Base-by-base conservation (phyloP, 2,888 invertebrate species). In the Dascillus cervinus region DNA sequence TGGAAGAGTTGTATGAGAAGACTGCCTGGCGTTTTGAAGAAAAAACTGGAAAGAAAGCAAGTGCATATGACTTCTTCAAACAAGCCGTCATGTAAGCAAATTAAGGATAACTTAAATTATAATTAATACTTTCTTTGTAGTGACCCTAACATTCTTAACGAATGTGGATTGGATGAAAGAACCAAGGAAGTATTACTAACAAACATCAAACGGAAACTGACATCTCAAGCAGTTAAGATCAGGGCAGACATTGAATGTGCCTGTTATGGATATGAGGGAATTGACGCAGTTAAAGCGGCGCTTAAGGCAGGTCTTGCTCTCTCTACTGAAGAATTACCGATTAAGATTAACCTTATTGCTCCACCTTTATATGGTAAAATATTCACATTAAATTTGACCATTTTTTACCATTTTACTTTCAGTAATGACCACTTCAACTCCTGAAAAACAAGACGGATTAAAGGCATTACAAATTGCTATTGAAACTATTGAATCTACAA, bases 1-100 rank as follows among this genome's bases (percentile, higher is more conserved):
- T 99, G 21, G 97, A 98, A 57, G 90, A 95, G 44, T 69, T 98
- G 1, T 98, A 97, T 65, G 81, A 83, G 55, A 88, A 87, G 58
- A 98, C 98, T 0, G 98, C 98, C 0, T 99, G 98, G 98, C 75
- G 82, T 57, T 98, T 97, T 67, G 98, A 99, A 63, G 87, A 90
- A 55, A 96, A 96, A 63, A 89, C 88, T 59, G 95, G 92, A 63
- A 88, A 85, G 60, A 92, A 95, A 64, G 92, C 94, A 1, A 89
- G 90, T 2, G 89, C 95, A 17, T 97, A 94, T 65, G 98, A 99
- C 62, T 89, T 90, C 50, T 99, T 99, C 64, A 98, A 98, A 69
- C 94, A 95, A 68, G 91, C 96, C 46, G 96, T 97, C 28, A 75
- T 85, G 90, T 91, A 70, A 75, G 85, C 75, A 38, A 17, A 17